Percentiles rank a stretch among this genome's conserved stretches.
Evolutionary conservation across 2,113 vertebrate genomes (phyloP).

Genomic region (Istiophorus platypterus): DNA sequence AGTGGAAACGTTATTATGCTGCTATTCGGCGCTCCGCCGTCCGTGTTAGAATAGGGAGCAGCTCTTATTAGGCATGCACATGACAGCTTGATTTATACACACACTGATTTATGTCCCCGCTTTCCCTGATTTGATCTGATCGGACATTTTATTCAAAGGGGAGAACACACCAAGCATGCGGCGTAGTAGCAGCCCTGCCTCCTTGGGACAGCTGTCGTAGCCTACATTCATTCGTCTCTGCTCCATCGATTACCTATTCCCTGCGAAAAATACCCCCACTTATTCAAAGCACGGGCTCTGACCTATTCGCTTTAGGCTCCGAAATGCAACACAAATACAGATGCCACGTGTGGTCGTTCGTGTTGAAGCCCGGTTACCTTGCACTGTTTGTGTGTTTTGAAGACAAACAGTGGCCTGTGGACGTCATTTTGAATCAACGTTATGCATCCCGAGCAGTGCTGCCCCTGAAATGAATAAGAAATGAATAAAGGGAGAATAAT

Average conservation of each 20-base stretch:
- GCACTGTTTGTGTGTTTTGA: conserved; percentile 73
- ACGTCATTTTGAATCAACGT: conserved; percentile 79
- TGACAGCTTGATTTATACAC: conserved; percentile 65
- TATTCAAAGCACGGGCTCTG: conserved; percentile 45
- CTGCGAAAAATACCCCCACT: conserved; percentile 65
- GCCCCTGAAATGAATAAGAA: conserved; percentile 66
- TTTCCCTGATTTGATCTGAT: conserved; percentile 62
- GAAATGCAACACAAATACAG: conserved; percentile 45
- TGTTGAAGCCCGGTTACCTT: conserved; percentile 47
- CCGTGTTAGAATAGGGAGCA: conserved; percentile 49
- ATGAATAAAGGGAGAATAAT: conserved; percentile 66
- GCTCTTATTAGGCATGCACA: conserved; percentile 63
- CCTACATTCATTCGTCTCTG: conserved; percentile 71
- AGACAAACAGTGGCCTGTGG: conserved; percentile 77
- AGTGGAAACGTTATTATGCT: conserved; percentile 72
- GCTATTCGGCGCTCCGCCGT: conserved; percentile 61
- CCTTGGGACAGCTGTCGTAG: conserved; percentile 80
- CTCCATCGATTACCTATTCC: conserved; percentile 73
- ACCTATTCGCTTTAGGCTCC: conserved; percentile 47
- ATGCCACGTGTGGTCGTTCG: conserved; percentile 73
- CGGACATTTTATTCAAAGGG: conserved; percentile 71
- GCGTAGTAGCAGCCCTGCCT: conserved; percentile 74
- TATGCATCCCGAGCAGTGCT: conserved; percentile 65
- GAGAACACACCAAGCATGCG: conserved; percentile 70
- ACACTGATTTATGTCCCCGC: conserved; percentile 32